These are phyloP conservation scores for Garrulus glandarius DNA, from an alignment of 2,797 vertebrate species.

Conservation along the genomic window DNA sequence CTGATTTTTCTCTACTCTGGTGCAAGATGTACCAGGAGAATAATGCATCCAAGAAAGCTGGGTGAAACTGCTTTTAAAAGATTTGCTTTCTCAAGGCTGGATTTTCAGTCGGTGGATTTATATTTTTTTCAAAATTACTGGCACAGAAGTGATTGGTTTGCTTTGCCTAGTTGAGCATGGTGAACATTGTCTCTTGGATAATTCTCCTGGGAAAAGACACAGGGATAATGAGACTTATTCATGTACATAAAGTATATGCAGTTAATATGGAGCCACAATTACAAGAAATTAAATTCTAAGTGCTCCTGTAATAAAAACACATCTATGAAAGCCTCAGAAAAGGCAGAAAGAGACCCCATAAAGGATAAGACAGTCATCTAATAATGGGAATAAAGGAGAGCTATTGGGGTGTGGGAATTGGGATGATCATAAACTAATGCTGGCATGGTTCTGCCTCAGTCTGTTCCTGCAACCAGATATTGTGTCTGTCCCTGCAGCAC, in stretches of 20 bases:
- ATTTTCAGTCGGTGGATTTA: neutral
- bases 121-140: neutral
- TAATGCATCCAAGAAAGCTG: neutral
- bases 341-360: neutral
- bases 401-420: neutral
- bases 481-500: neutral
- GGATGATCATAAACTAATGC: neutral
- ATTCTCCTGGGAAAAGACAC: neutral
- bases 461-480: neutral
- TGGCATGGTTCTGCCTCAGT: neutral
- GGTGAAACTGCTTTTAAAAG: neutral
- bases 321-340: neutral
- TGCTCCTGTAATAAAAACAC: neutral
- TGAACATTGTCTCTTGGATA: neutral
- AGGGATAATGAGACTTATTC: neutral
- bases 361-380: neutral
- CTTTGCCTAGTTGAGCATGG: neutral
- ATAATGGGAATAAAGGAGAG: neutral
- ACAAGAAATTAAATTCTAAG: conserved; percentile 15
- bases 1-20: neutral
- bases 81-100: neutral
- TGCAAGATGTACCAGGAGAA: neutral
- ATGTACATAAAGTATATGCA: neutral
- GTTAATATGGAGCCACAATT: neutral
- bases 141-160: neutral